These are phyloP conservation scores for Sussaba pulchella DNA, from an alignment of 2,888 invertebrate species.

Conservation along the genomic window DNA sequence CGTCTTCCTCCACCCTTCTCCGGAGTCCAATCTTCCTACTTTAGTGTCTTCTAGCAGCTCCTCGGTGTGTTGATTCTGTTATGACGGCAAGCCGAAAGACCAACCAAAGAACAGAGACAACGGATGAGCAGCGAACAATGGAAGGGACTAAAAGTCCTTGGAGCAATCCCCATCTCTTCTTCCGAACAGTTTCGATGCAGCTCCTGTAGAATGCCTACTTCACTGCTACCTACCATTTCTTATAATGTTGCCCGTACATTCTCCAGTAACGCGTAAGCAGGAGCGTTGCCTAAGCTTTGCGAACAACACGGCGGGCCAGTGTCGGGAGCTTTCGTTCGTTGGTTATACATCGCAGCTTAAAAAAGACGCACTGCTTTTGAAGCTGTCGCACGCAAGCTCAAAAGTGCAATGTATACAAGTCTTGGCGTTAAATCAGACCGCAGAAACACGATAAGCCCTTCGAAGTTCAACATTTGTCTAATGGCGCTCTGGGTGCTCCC, in stretches of 20 bases:
- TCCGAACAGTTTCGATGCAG: slow-evolving; percentile 38
- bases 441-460: slow-evolving; percentile 28
- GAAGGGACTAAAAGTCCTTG: slow-evolving; percentile 44
- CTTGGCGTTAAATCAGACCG: slow-evolving; percentile 46
- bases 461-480: slow-evolving; percentile 39
- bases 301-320: slow-evolving; percentile 46
- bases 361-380: slow-evolving; percentile 58
- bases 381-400: slow-evolving; percentile 26
- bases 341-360: slow-evolving; percentile 22
- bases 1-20: slow-evolving; percentile 5
- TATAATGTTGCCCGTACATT: slow-evolving; percentile 59
- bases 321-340: slow-evolving; percentile 39
- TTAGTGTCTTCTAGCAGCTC: slow-evolving; percentile 10
- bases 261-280: slow-evolving; percentile 59
- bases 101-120: slow-evolving; percentile 31
- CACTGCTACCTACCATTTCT: slow-evolving; percentile 25
- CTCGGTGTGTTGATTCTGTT: slow-evolving; percentile 40
- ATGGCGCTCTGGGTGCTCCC: slow-evolving; percentile 36
- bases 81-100: slow-evolving; percentile 35
- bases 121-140: slow-evolving; percentile 29
- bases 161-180: slow-evolving; percentile 34
- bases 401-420: slow-evolving; percentile 37
- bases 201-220: slow-evolving; percentile 43
- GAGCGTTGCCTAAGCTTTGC: slow-evolving; percentile 57
- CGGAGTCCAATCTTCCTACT: slow-evolving; percentile 6